Base-by-base conservation (phyloP, 2,888 invertebrate genomes). In the Oasisia sp. region DNA sequence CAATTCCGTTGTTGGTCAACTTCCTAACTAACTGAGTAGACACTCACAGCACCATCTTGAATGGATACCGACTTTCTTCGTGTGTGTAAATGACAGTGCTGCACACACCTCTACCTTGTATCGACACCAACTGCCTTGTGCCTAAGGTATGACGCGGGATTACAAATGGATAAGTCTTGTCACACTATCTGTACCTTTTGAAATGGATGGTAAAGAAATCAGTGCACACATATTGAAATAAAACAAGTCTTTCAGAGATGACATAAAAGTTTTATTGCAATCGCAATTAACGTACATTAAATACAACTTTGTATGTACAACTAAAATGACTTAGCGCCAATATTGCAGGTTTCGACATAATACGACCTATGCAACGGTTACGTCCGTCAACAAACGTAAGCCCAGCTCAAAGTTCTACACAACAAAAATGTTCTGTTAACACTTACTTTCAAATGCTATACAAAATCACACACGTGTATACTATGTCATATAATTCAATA, bases 211-310 rank as follows among this genome's bases (percentile, higher is more conserved):
- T 38, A 38, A 38, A 38, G 38, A 38, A 38, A 38, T 38, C 38
- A 38, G 38, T 2, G 2, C 38, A 38, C 4, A 38, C 38, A 38
- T 2, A 74, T 27, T 74, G 3, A 27, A n/a, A 19, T n/a, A 74
- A 19, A n/a, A 74, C n/a, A 27, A 74, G 74, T 74, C 27, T 74
- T 27, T 19, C n/a, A 4, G 19, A 74, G 74, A 74, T 19, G 74
- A 74, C 74, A 74, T 74, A 74, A 74, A n/a, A 74, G 74, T 74
- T 74, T 74, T 74, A 74, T 74, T 74, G 74, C 74, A 74, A 74
- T 74, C 27, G 74, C 74, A 74, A 74, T 74, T 27, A 74, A 74
- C 27, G n/a, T 74, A n/a, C n/a, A 74, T 74, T 74, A 74, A 74
- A 74, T n/a, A 74, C 74, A 74, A 74, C 27, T 19, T 19, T 19